Evolutionary conservation across 2,888 invertebrate species (phyloP).

Genomic region (Macrophya alboannulata): DNA sequence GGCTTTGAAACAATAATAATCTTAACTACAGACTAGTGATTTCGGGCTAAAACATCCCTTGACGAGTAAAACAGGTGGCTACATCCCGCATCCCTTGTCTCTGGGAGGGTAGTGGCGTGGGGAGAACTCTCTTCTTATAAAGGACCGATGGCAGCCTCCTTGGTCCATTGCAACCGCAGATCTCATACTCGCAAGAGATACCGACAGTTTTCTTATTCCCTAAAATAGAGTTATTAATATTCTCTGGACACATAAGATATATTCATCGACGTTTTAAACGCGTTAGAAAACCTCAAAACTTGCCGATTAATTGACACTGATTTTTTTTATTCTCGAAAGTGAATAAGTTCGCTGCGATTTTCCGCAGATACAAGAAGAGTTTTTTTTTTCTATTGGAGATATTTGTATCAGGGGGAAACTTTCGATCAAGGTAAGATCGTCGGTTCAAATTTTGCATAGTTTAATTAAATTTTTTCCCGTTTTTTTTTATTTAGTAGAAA

Average conservation of each 20-base stretch:
- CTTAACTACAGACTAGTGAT: slow-evolving; percentile 56
- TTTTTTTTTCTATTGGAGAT: neutral
- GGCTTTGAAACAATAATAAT: slow-evolving; percentile 64
- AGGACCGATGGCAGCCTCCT: slow-evolving; percentile 63
- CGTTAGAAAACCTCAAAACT: neutral
- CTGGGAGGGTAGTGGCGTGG: slow-evolving; percentile 63
- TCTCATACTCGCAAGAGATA: slow-evolving; percentile 63
- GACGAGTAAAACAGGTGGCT: slow-evolving; percentile 35
- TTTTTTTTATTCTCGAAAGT: neutral
- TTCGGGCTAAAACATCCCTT: slow-evolving; percentile 31
- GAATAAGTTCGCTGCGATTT: neutral
- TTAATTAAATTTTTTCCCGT: too few species aligned
- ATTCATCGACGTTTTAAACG: slow-evolving; percentile 14
- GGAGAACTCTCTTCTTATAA: slow-evolving; percentile 65
- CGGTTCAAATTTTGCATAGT: neutral
- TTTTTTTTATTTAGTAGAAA: neutral
- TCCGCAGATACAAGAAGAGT: neutral
- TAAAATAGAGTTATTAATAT: neutral
- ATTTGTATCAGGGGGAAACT: slow-evolving; percentile 7
- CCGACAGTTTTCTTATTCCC: slow-evolving; percentile 24
- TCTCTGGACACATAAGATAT: neutral
- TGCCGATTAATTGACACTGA: neutral
- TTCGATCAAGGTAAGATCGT: slow-evolving; percentile 18
- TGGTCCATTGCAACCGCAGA: slow-evolving; percentile 64
- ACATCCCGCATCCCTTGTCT: slow-evolving; percentile 51